A percentile compares a stretch with the other conserved stretches of the same genome.
Conservation (phyloP, 2,888 invertebrate genomes). For the Shargacucullia verbasci region DNA sequence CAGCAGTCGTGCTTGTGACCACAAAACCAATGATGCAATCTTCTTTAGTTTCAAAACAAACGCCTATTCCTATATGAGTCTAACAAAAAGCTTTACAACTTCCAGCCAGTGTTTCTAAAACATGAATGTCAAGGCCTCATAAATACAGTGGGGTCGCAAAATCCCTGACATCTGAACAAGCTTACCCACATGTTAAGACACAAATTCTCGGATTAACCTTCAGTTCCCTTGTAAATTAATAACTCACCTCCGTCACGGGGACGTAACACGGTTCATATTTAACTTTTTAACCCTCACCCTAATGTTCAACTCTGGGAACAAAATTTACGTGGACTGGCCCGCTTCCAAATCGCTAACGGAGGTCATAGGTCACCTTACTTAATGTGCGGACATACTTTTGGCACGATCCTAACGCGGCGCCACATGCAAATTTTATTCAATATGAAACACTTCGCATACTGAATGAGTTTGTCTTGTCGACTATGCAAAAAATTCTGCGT, state of each 20-base stretch:
- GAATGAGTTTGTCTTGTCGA: slow-evolving; percentile 55
- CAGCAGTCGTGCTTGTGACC: too few relatives aligned
- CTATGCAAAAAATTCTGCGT: slow-evolving; percentile 51
- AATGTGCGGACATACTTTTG: slow-evolving; percentile 78
- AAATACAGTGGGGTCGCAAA: slow-evolving; percentile 12
- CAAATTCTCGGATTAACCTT: slow-evolving; percentile 40
- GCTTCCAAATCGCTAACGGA: slow-evolving; percentile 76
- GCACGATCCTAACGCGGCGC: slow-evolving; percentile 57
- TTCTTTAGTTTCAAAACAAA: too few relatives aligned
- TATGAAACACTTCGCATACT: slow-evolving; percentile 65
- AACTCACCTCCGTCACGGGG: slow-evolving; percentile 46
- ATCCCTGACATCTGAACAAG: slow-evolving; percentile 12
- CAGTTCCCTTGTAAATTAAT: slow-evolving; percentile 37
- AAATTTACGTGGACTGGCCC: slow-evolving; percentile 78
- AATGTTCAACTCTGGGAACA: slow-evolving; percentile 71
- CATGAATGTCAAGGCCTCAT: neutral
- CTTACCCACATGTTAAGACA: slow-evolving; percentile 24
- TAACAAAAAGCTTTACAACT: too few relatives aligned
- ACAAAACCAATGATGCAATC: too few relatives aligned
- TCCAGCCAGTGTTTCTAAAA: neutral
- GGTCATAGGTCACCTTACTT: slow-evolving; percentile 80
- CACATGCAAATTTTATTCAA: slow-evolving; percentile 69
- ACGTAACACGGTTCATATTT: slow-evolving; percentile 66
- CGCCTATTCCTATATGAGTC: too few relatives aligned
- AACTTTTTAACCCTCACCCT: slow-evolving; percentile 72